phyloP scores from a whole-genome alignment of 2,797 vertebrate genomes.

The Chaunax sp. region DNA sequence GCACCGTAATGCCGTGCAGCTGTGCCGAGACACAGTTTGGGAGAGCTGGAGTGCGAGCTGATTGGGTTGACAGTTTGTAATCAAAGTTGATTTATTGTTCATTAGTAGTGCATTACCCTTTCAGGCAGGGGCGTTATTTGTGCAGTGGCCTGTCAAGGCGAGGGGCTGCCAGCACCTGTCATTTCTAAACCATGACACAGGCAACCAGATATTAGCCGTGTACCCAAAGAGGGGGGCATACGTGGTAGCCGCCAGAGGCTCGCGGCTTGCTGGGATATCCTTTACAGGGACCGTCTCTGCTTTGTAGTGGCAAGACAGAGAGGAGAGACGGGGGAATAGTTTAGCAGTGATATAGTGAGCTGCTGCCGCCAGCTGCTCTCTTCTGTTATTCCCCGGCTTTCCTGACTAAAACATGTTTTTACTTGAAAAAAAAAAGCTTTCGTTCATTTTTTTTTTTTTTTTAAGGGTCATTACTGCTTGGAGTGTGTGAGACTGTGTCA shows the following conservation, averaged over 20 bases:
- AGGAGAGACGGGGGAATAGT: constrained; percentile 71
- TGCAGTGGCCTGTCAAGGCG: constrained; percentile 93
- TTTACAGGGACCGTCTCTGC: constrained; percentile 68
- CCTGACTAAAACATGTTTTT: constrained; percentile 63
- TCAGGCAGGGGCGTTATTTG: constrained; percentile 95
- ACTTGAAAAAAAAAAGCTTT: constrained; percentile 61
- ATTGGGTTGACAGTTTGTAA: constrained; percentile 99
- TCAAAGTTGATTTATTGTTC: constrained; percentile 99
- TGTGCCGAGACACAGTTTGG: constrained; percentile 82
- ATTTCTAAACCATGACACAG: constrained; percentile 91
- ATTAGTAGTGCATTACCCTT: constrained; percentile 98
- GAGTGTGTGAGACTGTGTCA: constrained; percentile 50
- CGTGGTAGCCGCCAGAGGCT: constrained; percentile 61
- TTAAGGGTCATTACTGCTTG: constrained; percentile 49
- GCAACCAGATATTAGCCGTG: constrained; percentile 86
- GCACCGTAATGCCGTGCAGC: constrained; percentile 80
- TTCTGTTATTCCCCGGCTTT: constrained; percentile 61
- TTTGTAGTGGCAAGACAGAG: constrained; percentile 66
- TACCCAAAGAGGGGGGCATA: constrained; percentile 70
- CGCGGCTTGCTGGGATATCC: constrained; percentile 73
- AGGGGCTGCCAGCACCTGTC: constrained; percentile 96
- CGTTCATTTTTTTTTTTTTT: constrained; percentile 44
- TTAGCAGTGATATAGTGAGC: constrained; percentile 73
- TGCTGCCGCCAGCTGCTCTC: constrained; percentile 80
- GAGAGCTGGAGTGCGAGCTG: constrained; percentile 90